A percentile compares a stretch with the other conserved stretches of the same genome.
Conservation (phyloP, 2,888 invertebrate species). For the Parasteatoda lunata region DNA sequence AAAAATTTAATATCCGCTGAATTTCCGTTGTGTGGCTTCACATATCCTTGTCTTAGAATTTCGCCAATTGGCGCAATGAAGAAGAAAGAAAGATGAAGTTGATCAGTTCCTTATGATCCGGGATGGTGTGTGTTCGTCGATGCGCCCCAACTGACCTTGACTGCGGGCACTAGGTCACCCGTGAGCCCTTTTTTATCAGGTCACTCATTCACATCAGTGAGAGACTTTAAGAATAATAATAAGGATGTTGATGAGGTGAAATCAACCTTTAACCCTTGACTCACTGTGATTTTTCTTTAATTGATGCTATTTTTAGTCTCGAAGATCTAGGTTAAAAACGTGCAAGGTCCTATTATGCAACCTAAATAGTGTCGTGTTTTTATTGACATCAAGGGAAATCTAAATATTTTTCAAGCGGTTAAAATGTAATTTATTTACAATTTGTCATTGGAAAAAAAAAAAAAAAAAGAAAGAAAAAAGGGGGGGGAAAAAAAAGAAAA, state of each 20-base stretch:
- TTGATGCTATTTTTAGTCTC: neutral
- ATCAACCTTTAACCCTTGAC: conserved; percentile 55
- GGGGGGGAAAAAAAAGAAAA: too few species aligned
- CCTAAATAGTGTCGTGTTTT: too few species aligned
- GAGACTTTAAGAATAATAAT: conserved; percentile 20
- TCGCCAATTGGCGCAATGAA: conserved; percentile 5
- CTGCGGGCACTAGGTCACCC: conserved; percentile 65
- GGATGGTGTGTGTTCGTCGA: conserved; percentile 44
- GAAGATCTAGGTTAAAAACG: neutral
- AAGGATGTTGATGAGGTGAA: neutral
- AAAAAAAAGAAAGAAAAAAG: too few species aligned
- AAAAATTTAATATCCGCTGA: too few species aligned
- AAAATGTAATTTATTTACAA: too few species aligned
- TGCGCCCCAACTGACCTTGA: conserved; percentile 60
- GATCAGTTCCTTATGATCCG: conserved; percentile 25
- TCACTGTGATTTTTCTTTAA: neutral
- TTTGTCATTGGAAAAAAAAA: too few species aligned
- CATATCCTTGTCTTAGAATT: neutral
- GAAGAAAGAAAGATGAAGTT: neutral
- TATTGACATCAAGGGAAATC: too few species aligned
- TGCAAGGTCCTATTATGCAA: too few species aligned
- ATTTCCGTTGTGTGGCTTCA: too few species aligned
- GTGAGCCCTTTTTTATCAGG: conserved; percentile 48
- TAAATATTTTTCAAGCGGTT: too few species aligned
- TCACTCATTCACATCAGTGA: conserved; percentile 41